Evolutionary conservation across 2,888 invertebrate genomes (phyloP).

Genomic region (Norana najaformis): DNA sequence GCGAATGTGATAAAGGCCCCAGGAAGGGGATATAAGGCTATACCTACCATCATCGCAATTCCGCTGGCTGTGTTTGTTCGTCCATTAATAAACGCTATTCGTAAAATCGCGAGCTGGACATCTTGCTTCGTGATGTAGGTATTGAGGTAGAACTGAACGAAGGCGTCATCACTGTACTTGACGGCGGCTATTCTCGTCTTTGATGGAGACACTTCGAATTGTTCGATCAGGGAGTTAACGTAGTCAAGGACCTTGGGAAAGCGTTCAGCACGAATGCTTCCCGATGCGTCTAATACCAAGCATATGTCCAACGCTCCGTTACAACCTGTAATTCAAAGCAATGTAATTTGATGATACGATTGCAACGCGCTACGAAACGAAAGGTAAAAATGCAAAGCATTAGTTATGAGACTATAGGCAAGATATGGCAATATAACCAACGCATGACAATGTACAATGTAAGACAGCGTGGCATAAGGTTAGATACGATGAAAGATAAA

Average conservation of each 20-base stretch:
- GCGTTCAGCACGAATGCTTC: conserved; percentile 40
- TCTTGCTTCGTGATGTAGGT: conserved; percentile 38
- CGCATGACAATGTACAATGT: no score
- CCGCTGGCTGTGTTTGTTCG: conserved; percentile 32
- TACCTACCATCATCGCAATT: conserved; percentile 26
- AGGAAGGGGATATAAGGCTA: background rate
- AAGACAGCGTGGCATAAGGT: no score
- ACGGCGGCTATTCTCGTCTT: conserved; percentile 39
- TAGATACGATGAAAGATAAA: no score
- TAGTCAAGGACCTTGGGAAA: conserved; percentile 39
- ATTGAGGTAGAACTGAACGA: conserved; percentile 41
- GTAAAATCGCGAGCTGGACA: conserved; percentile 30
- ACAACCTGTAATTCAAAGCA: conserved; percentile 39
- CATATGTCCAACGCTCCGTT: conserved; percentile 36
- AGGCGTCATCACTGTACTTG: conserved; percentile 40
- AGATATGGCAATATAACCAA: no score
- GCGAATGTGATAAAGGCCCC: background rate
- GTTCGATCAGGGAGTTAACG: conserved; percentile 29
- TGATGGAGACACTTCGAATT: conserved; percentile 36
- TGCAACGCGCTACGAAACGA: no score
- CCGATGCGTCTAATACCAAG: conserved; percentile 43
- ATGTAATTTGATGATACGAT: no score
- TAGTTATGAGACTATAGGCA: no score
- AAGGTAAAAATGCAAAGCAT: no score
- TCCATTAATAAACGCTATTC: conserved; percentile 36